Base-by-base conservation (phyloP, 2,113 vertebrate species). In the Archocentrus centrarchus region DNA sequence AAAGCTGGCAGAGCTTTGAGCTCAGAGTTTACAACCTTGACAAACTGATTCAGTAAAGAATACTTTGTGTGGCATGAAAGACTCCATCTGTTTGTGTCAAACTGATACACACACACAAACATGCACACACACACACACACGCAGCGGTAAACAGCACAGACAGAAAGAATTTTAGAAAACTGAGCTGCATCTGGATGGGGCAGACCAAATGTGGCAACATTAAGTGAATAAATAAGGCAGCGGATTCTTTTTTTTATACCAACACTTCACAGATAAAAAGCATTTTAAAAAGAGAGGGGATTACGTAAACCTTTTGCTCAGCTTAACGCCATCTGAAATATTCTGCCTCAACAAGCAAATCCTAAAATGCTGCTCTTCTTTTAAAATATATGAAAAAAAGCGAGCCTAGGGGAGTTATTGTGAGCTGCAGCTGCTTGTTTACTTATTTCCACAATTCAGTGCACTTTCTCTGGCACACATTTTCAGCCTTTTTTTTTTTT, bases 331-430 rank as follows among this genome's bases (percentile, higher is more conserved):
- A 15, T 84, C 64, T 82, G 41, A 75, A 86, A 82, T 66, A 89
- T 86, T 92, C 75, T 77, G 70, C 84, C 57, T 75, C 82, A 64
- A 50, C 66, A 70, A 86, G 80, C 60, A 86, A 79, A 91, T 90
- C 64, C 79, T 77, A 58, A 89, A 90, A 85, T 13, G 37, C 64
- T 84, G 22, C 79, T 83, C 13, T 59, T 79, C n/a, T 59, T 75
- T 68, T 17, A 77, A 58, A 64, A 13, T 37, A 9, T 39, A 9
- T 39, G 14, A 17, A 47, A 68, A 47, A 35, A 47, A 79, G 11
- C 6, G 68, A 50, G 30, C 22, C 17, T 24, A 39, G 15, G 11
- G 14, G 50, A 55, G 11, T 57, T 32, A 79, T 47, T 62, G 27
- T 80, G n/a, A 63, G 44, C 41, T 77, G n/a, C 50, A 86, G 75